Evolutionary conservation across 1,140 invertebrate genomes (phyloP).

Genomic region (Glossosoma conforme): DNA sequence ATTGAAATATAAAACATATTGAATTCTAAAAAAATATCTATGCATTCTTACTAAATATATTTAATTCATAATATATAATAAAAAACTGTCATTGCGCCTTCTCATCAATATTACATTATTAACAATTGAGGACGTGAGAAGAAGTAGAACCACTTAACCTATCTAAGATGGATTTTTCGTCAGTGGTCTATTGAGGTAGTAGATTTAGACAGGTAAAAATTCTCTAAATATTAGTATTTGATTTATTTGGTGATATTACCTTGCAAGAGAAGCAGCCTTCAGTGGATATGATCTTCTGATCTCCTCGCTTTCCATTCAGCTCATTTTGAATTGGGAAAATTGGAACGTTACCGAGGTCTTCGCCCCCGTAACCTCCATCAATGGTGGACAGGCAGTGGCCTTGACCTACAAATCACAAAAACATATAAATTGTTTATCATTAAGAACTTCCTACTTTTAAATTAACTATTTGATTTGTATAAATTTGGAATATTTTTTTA

Average conservation of each 20-base stretch:
- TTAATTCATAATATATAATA: too few relatives aligned
- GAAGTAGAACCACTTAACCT: too few relatives aligned
- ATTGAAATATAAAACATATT: too few relatives aligned
- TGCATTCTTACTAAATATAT: too few relatives aligned
- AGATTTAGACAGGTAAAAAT: not conserved
- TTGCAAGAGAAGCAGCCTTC: constrained; percentile 90
- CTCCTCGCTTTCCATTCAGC: constrained; percentile 39
- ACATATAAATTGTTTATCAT: not conserved
- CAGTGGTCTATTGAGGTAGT: not conserved
- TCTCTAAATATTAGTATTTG: not conserved
- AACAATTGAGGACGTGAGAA: too few relatives aligned
- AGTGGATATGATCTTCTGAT: constrained; percentile 73
- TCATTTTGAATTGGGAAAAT: constrained; percentile 57
- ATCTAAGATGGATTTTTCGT: constrained; percentile 2
- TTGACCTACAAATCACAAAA: constrained; percentile 38
- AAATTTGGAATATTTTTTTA: not conserved
- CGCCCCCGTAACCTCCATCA: constrained; percentile 57
- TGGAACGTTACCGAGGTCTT: constrained; percentile 64
- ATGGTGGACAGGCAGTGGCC: constrained; percentile 80
- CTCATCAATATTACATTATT: too few relatives aligned
- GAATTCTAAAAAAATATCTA: too few relatives aligned
- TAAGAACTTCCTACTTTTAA: not conserved
- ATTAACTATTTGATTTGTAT: not conserved
- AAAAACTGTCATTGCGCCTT: too few relatives aligned
- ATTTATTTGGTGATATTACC: constrained; percentile 43